phyloP scores from a whole-genome alignment of 2,113 vertebrate species.

The Proterorhinus semilunaris region DNA sequence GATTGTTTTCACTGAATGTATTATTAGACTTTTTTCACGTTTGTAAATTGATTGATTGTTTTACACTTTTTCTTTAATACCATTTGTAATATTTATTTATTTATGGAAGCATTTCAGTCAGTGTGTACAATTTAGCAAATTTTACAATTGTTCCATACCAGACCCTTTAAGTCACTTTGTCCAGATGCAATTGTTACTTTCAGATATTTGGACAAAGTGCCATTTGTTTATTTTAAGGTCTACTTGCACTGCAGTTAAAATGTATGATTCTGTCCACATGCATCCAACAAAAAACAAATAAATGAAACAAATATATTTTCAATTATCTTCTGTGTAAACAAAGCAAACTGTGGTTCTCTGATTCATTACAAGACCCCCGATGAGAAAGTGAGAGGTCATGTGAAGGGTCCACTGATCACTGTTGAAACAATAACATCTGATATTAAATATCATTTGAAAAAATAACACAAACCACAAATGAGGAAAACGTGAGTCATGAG shows the following conservation, averaged over 20 bases:
- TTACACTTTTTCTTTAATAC: neutral
- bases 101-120: neutral
- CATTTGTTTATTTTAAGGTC: no score
- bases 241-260: no score
- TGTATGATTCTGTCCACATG: no score
- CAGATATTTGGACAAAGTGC: no score
- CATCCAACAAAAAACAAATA: no score
- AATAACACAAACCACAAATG: conserved; percentile 6
- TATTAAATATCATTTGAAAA: neutral
- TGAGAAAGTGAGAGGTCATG: conserved; percentile 56
- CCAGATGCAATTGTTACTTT: no score
- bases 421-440: neutral
- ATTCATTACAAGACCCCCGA: conserved; percentile 58
- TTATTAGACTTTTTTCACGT: neutral
- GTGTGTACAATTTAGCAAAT: no score
- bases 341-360: conserved; percentile 11
- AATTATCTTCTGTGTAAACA: conserved; percentile 11
- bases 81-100: conserved; percentile 2
- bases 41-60: neutral
- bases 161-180: no score
- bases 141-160: no score
- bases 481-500: conserved; percentile 44
- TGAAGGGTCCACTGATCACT: conserved; percentile 2
- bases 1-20: neutral
- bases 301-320: neutral